These are phyloP conservation scores for Indicator maculatus DNA, from an alignment of 2,113 vertebrate genomes.

Conservation along the genomic window DNA sequence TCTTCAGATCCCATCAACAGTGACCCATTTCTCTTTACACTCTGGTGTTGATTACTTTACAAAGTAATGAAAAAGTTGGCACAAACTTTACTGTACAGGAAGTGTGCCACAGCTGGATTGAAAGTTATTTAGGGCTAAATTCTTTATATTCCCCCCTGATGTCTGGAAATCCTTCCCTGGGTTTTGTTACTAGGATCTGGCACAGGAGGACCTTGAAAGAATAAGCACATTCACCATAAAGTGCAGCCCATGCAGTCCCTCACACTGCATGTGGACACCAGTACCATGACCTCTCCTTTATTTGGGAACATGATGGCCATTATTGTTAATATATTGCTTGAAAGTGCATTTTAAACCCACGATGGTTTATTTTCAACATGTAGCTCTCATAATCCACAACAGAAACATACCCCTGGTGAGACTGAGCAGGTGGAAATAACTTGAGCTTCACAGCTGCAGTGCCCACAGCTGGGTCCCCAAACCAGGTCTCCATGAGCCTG, in stretches of 20 bases:
- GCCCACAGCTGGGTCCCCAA: not conserved
- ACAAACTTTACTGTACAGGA: not conserved
- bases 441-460: not conserved
- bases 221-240: not conserved
- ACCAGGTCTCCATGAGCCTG: not conserved
- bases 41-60: not conserved
- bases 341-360: not conserved
- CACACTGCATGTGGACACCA: not conserved
- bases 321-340: not conserved
- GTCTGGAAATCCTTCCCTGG: not conserved
- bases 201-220: not conserved
- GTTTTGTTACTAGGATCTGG: not conserved
- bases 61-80: not conserved
- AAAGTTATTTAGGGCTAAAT: not conserved
- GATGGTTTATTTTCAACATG: not conserved
- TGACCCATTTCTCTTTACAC: not conserved
- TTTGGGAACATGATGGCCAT: not conserved
- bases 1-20: not conserved
- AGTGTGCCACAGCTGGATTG: accelerated
- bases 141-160: not conserved
- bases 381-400: not conserved
- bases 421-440: constrained; percentile 17
- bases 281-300: not conserved
- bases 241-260: not conserved
- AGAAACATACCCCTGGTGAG: not conserved